Evolutionary conservation across 2,113 vertebrate genomes (phyloP).

Genomic region (Thryonomys swinderianus): DNA sequence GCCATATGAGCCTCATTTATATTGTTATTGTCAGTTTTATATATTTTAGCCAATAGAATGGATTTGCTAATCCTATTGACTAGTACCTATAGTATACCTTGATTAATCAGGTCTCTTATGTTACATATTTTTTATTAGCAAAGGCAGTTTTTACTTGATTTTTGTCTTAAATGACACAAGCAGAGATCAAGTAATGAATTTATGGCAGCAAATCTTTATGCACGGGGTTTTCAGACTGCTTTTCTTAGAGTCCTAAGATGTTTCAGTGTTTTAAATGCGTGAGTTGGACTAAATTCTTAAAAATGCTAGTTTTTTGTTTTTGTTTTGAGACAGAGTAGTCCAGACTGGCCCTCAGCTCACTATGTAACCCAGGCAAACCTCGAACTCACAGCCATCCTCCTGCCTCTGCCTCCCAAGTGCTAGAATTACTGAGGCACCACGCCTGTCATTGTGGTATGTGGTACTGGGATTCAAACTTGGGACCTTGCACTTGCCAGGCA

Average conservation of each 20-base stretch:
- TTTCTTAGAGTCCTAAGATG: background rate
- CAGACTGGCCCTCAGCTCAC: no score
- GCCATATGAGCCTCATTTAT: background rate
- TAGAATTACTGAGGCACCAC: no score
- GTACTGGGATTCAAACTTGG: no score
- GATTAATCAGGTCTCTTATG: conserved; percentile 14
- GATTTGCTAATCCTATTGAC: background rate
- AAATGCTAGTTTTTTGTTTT: conserved; percentile 6
- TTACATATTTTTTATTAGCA: conserved; percentile 49
- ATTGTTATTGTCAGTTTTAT: conserved; percentile 37
- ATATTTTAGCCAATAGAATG: background rate
- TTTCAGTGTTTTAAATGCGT: conserved; percentile 13
- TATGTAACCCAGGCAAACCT: no score
- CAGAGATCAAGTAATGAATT: background rate
- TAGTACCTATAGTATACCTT: background rate
- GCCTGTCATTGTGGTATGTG: no score
- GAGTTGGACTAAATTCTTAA: conserved; percentile 36
- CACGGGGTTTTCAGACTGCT: background rate
- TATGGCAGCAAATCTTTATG: background rate
- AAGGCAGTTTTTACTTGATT: conserved; percentile 30
- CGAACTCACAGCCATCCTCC: no score
- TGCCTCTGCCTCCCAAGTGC: no score
- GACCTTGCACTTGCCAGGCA: no score
- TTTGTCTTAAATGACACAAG: conserved; percentile 27
- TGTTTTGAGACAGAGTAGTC: no score